Evolutionary conservation across 2,797 vertebrate species (phyloP), one percentile per base, ranked within the genome.

Genomic region (Gymnodraco acuticeps): DNA sequence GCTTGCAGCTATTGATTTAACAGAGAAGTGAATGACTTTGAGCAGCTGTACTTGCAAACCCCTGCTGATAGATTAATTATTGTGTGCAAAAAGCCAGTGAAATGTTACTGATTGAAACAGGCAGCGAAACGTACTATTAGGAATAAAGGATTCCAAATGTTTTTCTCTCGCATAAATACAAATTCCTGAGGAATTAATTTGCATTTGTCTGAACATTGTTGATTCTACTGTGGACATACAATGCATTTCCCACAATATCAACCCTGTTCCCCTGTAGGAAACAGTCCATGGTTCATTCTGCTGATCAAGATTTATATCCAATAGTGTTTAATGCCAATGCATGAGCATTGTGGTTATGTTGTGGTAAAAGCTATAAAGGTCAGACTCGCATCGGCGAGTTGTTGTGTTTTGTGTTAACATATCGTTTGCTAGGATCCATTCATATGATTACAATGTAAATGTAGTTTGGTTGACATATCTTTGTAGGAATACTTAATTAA

Each of bases 61-160:
- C 51, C 55, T 46, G 54, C 51, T 76, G 79, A 69, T 76, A 51
- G 43, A 75, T 61, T 66, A 62, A 65, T 50, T 64, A 68, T 68
- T 64, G 55, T 59, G 55, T 50, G 41, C 54, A 69, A 61, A 67
- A 46, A 63, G 45, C 17, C 42, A 50, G 23, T 46, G 31, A 64
- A 77, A 80, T 59, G 51, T 83, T 31, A 66, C 61, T 53, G 17
- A 70, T 76, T 45, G 46, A 14, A 20, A 52, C 64, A 69, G 56
- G 58, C 63, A 4, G 46, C n/a, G 38, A 56, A 72, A 33, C 19
- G 16, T 47, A 58, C 19, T 43, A 11, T n/a, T 5, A 50, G 14
- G 19, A 58, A 52, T 45, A 38, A 51, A 41, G 2, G 20, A 66
- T 55, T 47, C 33, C 17, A 33, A 65, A 58, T 41, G 7, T 31